Base-by-base conservation (phyloP, 2,888 invertebrate species). In the Liodrosophila aerea region DNA sequence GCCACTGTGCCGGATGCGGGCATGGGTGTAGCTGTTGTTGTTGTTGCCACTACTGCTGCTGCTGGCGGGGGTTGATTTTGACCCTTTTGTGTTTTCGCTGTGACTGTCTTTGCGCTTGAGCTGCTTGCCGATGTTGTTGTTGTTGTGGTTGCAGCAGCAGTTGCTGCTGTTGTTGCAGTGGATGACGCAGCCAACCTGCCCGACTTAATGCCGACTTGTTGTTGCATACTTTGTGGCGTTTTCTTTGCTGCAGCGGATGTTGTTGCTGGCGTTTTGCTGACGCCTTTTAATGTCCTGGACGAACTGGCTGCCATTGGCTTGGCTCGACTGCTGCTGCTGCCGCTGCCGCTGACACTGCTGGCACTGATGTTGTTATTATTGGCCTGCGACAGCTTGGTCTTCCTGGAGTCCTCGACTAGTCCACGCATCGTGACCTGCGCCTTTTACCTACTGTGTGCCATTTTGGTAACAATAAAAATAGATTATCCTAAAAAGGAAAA, bases 391-490 rank as follows among this genome's bases (percentile, higher is more conserved):
- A 85, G 56, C 59, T 87, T 88, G 52, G 86, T 72, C 68, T 88
- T 88, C 63, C 86, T 89, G 16, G 88, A 74, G 69, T 89, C 88
- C 70, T 89, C 89, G 65, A 78, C 86, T 73, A 89, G 73, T 64
- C 88, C 87, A 85, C 89, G 89, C 89, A 89, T 89, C 76, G 33
- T 63, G 52, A 33, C 9, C 50, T 45, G 53, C 45, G 41, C 50
- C 34, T 36, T 22, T 39, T 15, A 33, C 52, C 56, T 50, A 50
- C 58, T 60, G 53, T 34, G 18, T 4, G 7, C 30, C 27, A 7
- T 29, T 8, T 7, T 29, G 29, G 1, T 22, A 22, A 22, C 7
- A 22, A 22, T 22, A 22, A 22, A 4, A 16, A 51, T 33, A 18
- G n/a, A n/a, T n/a, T n/a, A 13, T 16, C 65, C 57, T 72, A 78